Evolutionary conservation across 2,797 vertebrate genomes (phyloP).

Genomic region (Hydrophis major): DNA sequence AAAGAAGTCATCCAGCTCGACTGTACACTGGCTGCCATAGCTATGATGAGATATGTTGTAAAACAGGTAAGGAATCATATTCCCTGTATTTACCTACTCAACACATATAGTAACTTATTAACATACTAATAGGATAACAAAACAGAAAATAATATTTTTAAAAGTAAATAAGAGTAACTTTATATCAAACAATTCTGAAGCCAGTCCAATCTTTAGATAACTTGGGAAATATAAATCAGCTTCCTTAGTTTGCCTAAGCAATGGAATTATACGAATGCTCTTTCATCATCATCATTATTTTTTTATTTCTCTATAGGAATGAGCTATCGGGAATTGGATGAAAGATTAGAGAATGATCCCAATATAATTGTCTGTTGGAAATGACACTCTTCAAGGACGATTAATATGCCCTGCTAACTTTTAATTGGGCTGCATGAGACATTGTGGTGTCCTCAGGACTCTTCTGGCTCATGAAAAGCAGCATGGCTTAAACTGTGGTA

Average conservation of each 20-base stretch:
- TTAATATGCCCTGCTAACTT: background rate
- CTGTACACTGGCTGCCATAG: constrained; percentile 96
- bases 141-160: background rate
- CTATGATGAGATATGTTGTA: constrained; percentile 99
- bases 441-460: background rate
- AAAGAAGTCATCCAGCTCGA: constrained; percentile 85
- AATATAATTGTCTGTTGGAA: constrained; percentile 99
- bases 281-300: background rate
- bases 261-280: background rate
- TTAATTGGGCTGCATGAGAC: background rate
- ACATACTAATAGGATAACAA: background rate
- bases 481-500: background rate
- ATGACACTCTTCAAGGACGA: constrained; percentile 57
- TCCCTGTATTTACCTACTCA: background rate
- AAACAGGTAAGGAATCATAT: constrained; percentile 79
- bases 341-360: constrained; percentile 94
- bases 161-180: background rate
- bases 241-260: background rate
- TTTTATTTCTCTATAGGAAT: constrained; percentile 77
- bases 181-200: background rate
- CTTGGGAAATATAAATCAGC: background rate
- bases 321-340: constrained; percentile 95
- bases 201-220: background rate
- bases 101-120: background rate
- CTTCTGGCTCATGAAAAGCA: background rate